Evolutionary conservation across 2,888 invertebrate species (phyloP), one percentile per base, ranked within the genome.

Genomic region (Acrobeloides nanus): DNA sequence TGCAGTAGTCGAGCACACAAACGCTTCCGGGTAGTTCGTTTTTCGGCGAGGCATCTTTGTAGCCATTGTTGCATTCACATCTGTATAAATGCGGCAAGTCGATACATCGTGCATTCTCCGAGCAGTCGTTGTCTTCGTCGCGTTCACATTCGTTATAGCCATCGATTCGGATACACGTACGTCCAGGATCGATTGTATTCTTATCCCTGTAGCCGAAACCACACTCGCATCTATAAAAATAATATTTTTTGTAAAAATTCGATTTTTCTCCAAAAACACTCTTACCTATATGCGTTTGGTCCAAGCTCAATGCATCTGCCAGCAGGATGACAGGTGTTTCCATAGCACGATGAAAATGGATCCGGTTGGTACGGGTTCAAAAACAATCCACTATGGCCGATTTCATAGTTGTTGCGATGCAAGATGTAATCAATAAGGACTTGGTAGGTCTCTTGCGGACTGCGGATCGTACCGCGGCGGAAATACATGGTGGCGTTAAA

Each of bases 291-390:
- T 17, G 59, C 58, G 37, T 64, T 63, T 20, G 64, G 60, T 1
- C 66, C 67, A 17, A 64, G 59, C 25, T 74, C 73, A 29, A 73
- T 50, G 46, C 72, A 72, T 20, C 58, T 59, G 20, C 67, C 72
- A 21, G 58, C 59, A 7, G 65, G 57, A 51, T 71, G 68, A 42
- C 71, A 71, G 37, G 59, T 58, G 48, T 66, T 71, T 52, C 67
- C 64, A 64, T 63, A 73, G 53, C 73, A 73, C 12, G 70, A 61
- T 24, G 63, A 65, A 64, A 66, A 73, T 23, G 73, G 73, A 54
- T 67, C 61, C 31, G 61, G 60, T 43, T 73, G 73, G 29, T 58
- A 61, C 15, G 66, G 66, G 37, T 65, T 68, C 35, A 59, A 33
- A 34, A 52, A 72, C 32, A 73, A 54, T 18, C 64, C 66, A 23